Percentiles rank a stretch among this genome's conserved stretches.
These are phyloP conservation scores for Steatocranus sp. DNA, from an alignment of 2,797 vertebrate species.

Conservation along the genomic window DNA sequence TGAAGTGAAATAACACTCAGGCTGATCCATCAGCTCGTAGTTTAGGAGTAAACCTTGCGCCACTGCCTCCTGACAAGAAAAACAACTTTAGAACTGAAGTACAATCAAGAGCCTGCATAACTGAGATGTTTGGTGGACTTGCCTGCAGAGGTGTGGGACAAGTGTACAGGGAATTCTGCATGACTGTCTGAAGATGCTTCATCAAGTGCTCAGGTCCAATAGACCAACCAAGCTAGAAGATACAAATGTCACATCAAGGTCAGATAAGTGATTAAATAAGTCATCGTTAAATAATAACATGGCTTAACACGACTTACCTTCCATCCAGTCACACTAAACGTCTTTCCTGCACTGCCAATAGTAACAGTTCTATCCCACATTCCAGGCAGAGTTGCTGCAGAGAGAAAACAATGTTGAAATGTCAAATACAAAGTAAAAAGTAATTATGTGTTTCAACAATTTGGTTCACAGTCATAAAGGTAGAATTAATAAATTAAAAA, in stretches of 20 bases:
- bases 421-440: neutral
- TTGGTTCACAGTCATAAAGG: neutral
- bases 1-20: slow-evolving; percentile 89
- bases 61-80: slow-evolving; percentile 83
- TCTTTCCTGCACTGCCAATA: slow-evolving; percentile 90
- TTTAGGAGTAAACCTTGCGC: slow-evolving; percentile 84
- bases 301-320: slow-evolving; percentile 74
- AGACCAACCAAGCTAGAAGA: slow-evolving; percentile 90
- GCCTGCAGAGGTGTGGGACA: slow-evolving; percentile 93
- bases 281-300: neutral
- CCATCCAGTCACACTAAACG: slow-evolving; percentile 92
- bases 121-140: neutral
- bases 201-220: slow-evolving; percentile 88
- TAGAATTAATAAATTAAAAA: neutral
- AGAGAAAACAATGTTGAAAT: neutral
- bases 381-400: slow-evolving; percentile 86
- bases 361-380: slow-evolving; percentile 96
- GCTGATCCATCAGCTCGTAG: slow-evolving; percentile 81
- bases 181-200: slow-evolving; percentile 92
- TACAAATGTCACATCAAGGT: neutral
- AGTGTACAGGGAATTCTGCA: slow-evolving; percentile 88
- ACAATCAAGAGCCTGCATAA: neutral
- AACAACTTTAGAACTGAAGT: neutral
- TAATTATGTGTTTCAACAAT: neutral
- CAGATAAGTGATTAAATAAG: neutral